These are phyloP conservation scores for Rhincodon typus DNA, from an alignment of 2,797 vertebrate genomes.

Conservation along the genomic window DNA sequence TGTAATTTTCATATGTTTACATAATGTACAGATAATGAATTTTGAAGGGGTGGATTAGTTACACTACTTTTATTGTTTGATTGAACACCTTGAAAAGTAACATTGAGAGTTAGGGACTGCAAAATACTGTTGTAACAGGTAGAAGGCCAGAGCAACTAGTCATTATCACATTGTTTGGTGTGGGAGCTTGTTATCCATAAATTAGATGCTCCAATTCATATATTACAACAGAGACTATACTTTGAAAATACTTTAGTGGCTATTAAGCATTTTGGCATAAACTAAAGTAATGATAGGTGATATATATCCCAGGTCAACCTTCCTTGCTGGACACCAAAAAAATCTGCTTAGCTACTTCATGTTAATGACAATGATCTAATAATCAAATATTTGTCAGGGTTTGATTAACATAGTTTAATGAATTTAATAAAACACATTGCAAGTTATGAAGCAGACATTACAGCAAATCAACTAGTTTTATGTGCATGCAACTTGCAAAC, in stretches of 20 bases:
- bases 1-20: background rate
- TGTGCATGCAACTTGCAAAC: too few relatives aligned
- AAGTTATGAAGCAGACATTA: too few relatives aligned
- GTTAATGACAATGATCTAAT: too few relatives aligned
- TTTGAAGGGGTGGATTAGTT: background rate
- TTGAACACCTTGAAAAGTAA: background rate
- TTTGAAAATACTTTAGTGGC: background rate
- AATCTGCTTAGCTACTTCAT: background rate
- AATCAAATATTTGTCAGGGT: too few relatives aligned
- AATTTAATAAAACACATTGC: too few relatives aligned
- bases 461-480: too few relatives aligned
- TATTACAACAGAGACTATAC: background rate
- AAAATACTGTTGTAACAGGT: background rate
- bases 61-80: background rate
- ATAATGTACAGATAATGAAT: background rate
- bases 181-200: background rate
- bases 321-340: background rate
- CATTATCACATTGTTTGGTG: background rate
- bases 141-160: background rate
- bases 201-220: background rate
- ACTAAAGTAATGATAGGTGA: background rate
- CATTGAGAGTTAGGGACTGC: background rate
- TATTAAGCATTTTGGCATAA: background rate
- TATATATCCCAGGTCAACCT: background rate
- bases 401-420: too few relatives aligned